Evolutionary conservation across 2,797 vertebrate genomes (phyloP).

Genomic region (Lepus oiostolus): DNA sequence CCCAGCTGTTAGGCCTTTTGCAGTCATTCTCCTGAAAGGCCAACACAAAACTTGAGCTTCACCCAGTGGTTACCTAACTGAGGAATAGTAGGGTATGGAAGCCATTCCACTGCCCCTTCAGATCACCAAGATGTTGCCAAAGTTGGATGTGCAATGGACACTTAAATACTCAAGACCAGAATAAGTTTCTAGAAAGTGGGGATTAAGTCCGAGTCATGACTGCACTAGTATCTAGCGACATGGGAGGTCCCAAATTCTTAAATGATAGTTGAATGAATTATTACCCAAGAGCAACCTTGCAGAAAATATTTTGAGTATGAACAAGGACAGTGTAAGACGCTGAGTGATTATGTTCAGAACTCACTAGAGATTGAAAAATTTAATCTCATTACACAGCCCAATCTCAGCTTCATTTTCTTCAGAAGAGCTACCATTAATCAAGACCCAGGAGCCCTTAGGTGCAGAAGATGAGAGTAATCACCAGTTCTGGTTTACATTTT

Average conservation of each 20-base stretch:
- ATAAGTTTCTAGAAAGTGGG: not conserved
- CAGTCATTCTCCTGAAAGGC: not conserved
- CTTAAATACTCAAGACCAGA: not conserved
- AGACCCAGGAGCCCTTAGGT: not conserved
- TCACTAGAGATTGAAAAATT: not conserved
- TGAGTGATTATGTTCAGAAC: not conserved
- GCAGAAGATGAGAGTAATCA: not conserved
- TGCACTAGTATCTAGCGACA: not conserved
- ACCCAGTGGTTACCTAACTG: not conserved
- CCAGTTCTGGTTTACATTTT: not conserved
- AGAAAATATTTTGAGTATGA: slow-evolving; percentile 36
- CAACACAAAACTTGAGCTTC: slow-evolving; percentile 7
- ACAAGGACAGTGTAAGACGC: not conserved
- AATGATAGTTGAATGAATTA: not conserved
- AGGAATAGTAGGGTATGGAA: not conserved
- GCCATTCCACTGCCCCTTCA: not conserved
- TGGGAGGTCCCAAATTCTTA: not conserved
- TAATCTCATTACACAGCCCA: slow-evolving; percentile 25
- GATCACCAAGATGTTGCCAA: not conserved
- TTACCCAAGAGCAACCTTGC: not conserved
- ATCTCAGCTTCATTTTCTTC: slow-evolving; percentile 18
- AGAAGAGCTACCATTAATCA: not conserved
- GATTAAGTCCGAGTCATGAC: not conserved
- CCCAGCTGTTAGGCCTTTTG: not conserved
- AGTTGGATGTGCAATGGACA: not conserved